Conservation (phyloP, 2,888 invertebrate genomes). For the Chloroclystis v-ata region DNA sequence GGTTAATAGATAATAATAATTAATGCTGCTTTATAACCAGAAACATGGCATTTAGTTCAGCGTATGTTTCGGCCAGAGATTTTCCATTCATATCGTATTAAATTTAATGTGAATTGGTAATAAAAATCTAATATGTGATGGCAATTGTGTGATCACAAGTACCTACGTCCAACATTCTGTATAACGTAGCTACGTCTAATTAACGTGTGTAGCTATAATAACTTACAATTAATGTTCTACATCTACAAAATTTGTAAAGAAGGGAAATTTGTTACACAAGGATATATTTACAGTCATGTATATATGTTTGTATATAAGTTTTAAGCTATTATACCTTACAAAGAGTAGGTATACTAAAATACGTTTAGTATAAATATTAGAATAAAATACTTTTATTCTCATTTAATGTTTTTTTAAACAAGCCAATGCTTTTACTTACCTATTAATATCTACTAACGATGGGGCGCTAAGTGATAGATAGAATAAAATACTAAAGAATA, state of each 20-base stretch:
- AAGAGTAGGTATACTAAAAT: slow-evolving; percentile 55
- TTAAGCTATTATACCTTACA: slow-evolving; percentile 42
- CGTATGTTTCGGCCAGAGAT: background rate
- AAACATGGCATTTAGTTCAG: background rate
- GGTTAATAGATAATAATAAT: slow-evolving; percentile 2
- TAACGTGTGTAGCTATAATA: slow-evolving; percentile 14
- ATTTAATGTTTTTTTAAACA: slow-evolving; percentile 49
- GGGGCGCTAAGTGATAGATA: slow-evolving; percentile 44
- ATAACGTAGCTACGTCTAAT: slow-evolving; percentile 6
- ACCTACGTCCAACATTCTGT: too few species aligned
- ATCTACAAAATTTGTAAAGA: slow-evolving; percentile 75
- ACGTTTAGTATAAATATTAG: slow-evolving; percentile 73
- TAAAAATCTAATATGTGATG: slow-evolving; percentile 6
- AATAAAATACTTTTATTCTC: slow-evolving; percentile 63
- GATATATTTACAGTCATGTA: slow-evolving; percentile 62
- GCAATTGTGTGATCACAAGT: background rate
- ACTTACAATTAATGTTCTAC: slow-evolving; percentile 38
- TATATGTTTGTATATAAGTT: slow-evolving; percentile 72
- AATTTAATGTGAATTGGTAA: too few species aligned
- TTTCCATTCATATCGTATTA: too few species aligned
- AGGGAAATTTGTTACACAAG: slow-evolving; percentile 74
- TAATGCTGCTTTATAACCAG: slow-evolving; percentile 3
- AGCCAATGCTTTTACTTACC: slow-evolving; percentile 47
- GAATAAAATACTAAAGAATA: slow-evolving; percentile 37
- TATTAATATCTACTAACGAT: slow-evolving; percentile 43